Percentiles rank a stretch among this genome's conserved stretches.
Evolutionary conservation across 2,113 vertebrate species (phyloP).

Genomic region (Larimichthys polyactis): DNA sequence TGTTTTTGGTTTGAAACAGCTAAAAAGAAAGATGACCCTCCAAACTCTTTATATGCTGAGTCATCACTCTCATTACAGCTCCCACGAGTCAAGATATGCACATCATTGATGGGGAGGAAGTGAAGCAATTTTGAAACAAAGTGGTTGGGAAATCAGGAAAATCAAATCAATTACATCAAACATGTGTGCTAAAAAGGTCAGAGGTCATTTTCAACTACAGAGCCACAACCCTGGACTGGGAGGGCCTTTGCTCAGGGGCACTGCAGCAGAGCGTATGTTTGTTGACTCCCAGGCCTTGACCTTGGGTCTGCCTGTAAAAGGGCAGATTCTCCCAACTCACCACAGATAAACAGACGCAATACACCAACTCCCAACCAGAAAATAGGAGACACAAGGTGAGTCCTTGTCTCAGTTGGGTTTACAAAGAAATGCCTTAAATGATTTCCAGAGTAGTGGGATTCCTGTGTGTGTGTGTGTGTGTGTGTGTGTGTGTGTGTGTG

Average conservation of each 20-base stretch:
- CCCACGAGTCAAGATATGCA: background rate
- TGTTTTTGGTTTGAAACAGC: too few relatives aligned
- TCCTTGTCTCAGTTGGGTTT: constrained; percentile 17
- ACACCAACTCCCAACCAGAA: constrained; percentile 12
- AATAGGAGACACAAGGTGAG: constrained; percentile 24
- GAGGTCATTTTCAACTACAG: constrained; percentile 30
- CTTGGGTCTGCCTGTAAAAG: constrained; percentile 12
- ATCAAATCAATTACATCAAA: too few relatives aligned
- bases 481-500: background rate
- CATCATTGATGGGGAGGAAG: background rate
- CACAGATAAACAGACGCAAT: constrained; percentile 31
- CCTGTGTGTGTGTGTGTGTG: background rate
- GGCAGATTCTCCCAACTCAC: constrained; percentile 32
- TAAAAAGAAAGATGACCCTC: too few relatives aligned
- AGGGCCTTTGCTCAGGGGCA: constrained; percentile 39
- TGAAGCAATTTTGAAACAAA: background rate
- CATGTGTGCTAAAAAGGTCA: constrained; percentile 27
- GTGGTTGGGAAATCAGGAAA: too few relatives aligned
- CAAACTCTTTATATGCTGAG: too few relatives aligned
- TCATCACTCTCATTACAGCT: background rate
- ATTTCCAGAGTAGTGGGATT: constrained; percentile 40
- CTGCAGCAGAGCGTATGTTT: constrained; percentile 36
- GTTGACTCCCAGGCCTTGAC: constrained; percentile 26
- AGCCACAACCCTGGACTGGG: background rate
- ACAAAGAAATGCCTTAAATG: constrained; percentile 32